Evolutionary conservation across 2,797 vertebrate species (phyloP).

Genomic region (Uromys caudimaculatus): DNA sequence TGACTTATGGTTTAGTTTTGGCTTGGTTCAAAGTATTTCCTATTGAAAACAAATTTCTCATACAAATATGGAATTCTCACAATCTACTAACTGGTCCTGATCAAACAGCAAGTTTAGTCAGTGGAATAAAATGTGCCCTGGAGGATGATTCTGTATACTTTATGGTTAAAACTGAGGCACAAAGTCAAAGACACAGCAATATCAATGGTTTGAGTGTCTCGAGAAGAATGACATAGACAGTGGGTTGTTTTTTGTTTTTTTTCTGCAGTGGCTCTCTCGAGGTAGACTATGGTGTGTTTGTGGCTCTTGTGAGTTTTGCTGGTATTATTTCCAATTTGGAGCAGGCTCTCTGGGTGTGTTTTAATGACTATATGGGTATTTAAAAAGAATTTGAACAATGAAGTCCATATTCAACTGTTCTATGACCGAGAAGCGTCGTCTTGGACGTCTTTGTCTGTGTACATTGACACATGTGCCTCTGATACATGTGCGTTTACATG

Average conservation of each 20-base stretch:
- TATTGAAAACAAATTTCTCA: slow-evolving; percentile 43
- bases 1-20: slow-evolving; percentile 33
- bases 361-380: slow-evolving; percentile 61
- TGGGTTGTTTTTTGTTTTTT: slow-evolving; percentile 55
- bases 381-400: slow-evolving; percentile 67
- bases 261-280: background rate
- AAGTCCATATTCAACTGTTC: slow-evolving; percentile 66
- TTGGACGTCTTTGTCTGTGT: slow-evolving; percentile 71
- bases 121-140: background rate
- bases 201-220: background rate
- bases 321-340: slow-evolving; percentile 50
- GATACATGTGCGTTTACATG: slow-evolving; percentile 66
- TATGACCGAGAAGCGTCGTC: slow-evolving; percentile 59
- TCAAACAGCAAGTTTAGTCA: slow-evolving; percentile 16
- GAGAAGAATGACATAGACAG: background rate
- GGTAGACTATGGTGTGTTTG: slow-evolving; percentile 17
- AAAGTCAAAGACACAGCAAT: slow-evolving; percentile 15
- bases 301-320: slow-evolving; percentile 32
- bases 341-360: slow-evolving; percentile 58
- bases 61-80: slow-evolving; percentile 27
- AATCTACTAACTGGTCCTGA: slow-evolving; percentile 3
- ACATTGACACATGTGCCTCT: slow-evolving; percentile 74
- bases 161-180: slow-evolving; percentile 20
- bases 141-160: background rate
- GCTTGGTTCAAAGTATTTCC: background rate